These are phyloP conservation scores for Ceyx melanurus DNA, from an alignment of 2,113 vertebrate genomes.

Conservation along the genomic window DNA sequence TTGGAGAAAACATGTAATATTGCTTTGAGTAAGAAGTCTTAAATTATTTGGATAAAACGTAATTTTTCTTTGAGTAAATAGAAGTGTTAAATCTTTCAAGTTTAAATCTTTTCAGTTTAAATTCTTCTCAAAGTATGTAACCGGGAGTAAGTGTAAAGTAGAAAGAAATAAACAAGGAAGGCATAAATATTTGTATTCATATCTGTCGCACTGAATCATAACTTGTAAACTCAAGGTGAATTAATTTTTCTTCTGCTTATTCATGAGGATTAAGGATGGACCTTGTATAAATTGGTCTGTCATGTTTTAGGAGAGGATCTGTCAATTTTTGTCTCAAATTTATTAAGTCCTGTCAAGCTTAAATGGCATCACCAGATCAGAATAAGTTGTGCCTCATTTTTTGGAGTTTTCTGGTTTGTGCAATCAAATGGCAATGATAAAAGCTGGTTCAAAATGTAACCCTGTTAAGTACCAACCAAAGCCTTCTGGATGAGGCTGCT, in stretches of 20 bases:
- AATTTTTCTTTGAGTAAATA: neutral
- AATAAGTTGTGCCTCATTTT: neutral
- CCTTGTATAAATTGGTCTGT: neutral
- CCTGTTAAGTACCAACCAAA: constrained; percentile 39
- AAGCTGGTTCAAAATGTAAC: neutral
- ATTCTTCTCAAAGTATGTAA: neutral
- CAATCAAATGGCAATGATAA: neutral
- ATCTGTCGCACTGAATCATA: neutral
- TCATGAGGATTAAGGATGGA: neutral
- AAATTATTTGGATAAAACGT: neutral
- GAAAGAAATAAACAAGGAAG: neutral
- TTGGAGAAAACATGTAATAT: neutral
- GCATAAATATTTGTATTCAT: neutral
- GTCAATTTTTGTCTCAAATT: neutral
- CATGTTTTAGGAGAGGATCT: neutral
- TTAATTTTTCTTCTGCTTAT: neutral
- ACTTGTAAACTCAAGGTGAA: neutral
- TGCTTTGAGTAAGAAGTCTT: neutral
- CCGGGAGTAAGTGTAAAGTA: neutral
- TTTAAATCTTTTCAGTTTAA: neutral
- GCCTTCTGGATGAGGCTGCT: neutral
- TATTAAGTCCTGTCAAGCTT: neutral
- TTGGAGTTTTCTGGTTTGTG: neutral
- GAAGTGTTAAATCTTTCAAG: neutral
- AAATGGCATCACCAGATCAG: neutral